A percentile compares a stretch with the other conserved stretches of the same genome.
Conservation (phyloP, 1,140 invertebrate species). For the Drosophila teissieri region DNA sequence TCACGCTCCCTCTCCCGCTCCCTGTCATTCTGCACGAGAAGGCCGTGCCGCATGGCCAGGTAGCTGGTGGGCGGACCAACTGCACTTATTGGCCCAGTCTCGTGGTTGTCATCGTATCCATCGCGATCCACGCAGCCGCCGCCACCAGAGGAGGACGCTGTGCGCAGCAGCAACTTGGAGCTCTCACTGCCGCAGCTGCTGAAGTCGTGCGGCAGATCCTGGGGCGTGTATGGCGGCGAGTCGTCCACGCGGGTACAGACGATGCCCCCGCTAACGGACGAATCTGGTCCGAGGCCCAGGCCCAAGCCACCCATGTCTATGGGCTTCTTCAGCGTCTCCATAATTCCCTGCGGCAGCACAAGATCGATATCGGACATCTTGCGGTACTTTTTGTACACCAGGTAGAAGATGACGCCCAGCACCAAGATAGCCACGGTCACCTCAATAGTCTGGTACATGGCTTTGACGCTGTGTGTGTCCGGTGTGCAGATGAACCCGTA, state of each 20-base stretch:
- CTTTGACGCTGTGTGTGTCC: constrained; percentile 36
- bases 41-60: constrained; percentile 44
- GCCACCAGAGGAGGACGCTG: constrained; percentile 37
- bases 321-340: constrained; percentile 60
- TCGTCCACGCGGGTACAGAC: constrained; percentile 54
- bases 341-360: constrained; percentile 57
- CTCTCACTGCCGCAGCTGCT: constrained; percentile 67
- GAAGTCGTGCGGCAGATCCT: constrained; percentile 63
- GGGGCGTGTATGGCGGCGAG: constrained; percentile 35
- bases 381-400: constrained; percentile 47
- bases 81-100: constrained; percentile 9
- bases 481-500: constrained; percentile 60
- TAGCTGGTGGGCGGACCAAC: constrained; percentile 44
- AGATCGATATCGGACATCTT: constrained; percentile 71
- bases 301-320: constrained; percentile 38
- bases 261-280: constrained; percentile 34
- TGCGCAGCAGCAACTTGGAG: constrained; percentile 61
- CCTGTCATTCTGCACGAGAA: constrained; percentile 28
- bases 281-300: constrained; percentile 7
- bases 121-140: constrained; percentile 34
- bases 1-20: constrained; percentile 28
- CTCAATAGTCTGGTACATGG: constrained; percentile 44
- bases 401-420: constrained; percentile 24
- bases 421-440: constrained; percentile 36
- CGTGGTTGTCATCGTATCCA: constrained; percentile 35